phyloP scores from a whole-genome alignment of 1,140 invertebrate species.

The Polypedilum pembai region DNA sequence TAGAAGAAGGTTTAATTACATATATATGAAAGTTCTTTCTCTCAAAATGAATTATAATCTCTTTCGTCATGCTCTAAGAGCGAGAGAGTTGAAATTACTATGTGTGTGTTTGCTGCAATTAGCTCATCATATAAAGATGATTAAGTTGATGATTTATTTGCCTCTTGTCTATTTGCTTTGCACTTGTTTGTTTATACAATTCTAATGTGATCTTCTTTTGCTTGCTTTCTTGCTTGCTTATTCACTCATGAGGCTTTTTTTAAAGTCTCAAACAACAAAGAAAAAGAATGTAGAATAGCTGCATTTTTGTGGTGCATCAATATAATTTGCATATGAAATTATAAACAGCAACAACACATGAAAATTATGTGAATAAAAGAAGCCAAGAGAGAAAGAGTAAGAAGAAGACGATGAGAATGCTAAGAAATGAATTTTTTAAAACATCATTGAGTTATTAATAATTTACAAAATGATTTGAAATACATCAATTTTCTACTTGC shows the following conservation, averaged over 20 bases:
- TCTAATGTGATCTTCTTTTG: not conserved
- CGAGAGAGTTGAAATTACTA: not conserved
- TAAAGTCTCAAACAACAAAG: no score
- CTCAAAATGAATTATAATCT: not conserved
- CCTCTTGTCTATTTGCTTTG: slow-evolving; percentile 11
- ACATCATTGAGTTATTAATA: slow-evolving; percentile 13
- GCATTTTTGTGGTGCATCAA: not conserved
- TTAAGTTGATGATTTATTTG: slow-evolving; percentile 7
- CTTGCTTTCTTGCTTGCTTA: not conserved
- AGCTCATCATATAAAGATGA: slow-evolving; percentile 6
- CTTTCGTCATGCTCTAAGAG: slow-evolving; percentile 6
- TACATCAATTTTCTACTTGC: not conserved
- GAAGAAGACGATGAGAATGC: not conserved
- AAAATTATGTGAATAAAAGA: not conserved
- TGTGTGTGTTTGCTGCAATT: not conserved
- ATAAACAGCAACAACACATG: slow-evolving; percentile 5
- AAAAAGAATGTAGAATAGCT: not conserved
- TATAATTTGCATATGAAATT: slow-evolving; percentile 8
- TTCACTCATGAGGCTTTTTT: not conserved
- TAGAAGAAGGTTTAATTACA: no score
- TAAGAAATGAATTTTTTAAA: not conserved
- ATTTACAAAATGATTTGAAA: slow-evolving; percentile 16
- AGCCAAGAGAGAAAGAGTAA: not conserved
- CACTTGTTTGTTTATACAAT: slow-evolving; percentile 9
- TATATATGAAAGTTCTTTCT: no score